Percentiles rank a stretch among this genome's conserved stretches.
These are phyloP conservation scores for Phrynocephalus forsythii DNA, from an alignment of 2,797 vertebrate genomes.

Conservation along the genomic window DNA sequence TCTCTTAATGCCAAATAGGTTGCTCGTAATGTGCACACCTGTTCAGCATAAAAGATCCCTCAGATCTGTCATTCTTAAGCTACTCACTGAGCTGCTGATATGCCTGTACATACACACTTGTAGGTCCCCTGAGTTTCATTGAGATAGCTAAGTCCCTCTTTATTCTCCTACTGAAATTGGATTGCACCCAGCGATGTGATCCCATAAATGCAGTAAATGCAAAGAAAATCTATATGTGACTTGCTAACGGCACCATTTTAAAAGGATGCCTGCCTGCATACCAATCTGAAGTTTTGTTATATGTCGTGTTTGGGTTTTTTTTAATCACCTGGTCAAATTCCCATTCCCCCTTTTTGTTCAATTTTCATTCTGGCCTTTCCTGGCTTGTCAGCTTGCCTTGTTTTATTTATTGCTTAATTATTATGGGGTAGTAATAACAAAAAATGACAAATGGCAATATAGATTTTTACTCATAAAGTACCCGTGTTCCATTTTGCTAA, in stretches of 20 bases:
- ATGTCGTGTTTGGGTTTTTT: not conserved
- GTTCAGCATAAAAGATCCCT: not conserved
- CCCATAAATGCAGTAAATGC: not conserved
- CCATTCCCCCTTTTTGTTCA: not conserved
- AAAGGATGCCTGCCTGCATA: not conserved
- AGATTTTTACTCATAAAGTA: conserved; percentile 64
- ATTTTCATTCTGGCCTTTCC: not conserved
- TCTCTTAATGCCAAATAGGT: too few species aligned
- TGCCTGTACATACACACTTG: not conserved
- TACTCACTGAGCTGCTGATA: not conserved
- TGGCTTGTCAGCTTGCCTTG: conserved; percentile 20
- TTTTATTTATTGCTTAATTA: conserved; percentile 65
- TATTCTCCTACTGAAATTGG: not conserved
- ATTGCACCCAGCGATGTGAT: not conserved
- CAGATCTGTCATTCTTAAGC: not conserved
- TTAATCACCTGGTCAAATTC: not conserved
- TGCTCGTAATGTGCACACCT: too few species aligned
- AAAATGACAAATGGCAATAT: conserved; percentile 66
- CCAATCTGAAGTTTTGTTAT: not conserved
- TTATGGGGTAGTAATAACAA: conserved; percentile 61
- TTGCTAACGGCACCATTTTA: not conserved
- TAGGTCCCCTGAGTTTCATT: not conserved
- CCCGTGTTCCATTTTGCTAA: conserved; percentile 60
- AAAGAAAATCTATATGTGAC: not conserved
- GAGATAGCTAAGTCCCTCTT: not conserved